phyloP scores from a whole-genome alignment of 2,113 vertebrate species.

The Ptyas mucosa region DNA sequence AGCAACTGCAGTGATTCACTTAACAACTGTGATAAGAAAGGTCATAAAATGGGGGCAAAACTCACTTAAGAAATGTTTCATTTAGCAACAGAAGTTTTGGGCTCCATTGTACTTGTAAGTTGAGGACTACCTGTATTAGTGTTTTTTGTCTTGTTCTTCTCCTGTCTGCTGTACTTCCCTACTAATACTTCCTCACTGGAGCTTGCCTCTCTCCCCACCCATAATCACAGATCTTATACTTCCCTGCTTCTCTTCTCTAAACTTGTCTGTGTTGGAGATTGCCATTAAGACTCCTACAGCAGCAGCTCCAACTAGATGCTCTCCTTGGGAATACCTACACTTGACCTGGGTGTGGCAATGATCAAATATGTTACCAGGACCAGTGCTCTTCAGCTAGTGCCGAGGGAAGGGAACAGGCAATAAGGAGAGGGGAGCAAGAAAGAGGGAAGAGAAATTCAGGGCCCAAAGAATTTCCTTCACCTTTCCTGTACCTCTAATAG shows the following conservation, averaged over 20 bases:
- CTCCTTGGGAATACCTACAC: background rate
- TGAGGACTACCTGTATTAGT: background rate
- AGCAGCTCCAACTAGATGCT: background rate
- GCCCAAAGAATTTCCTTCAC: background rate
- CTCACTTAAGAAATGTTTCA: too few relatives aligned
- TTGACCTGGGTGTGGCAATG: background rate
- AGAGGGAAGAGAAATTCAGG: background rate
- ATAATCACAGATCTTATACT: background rate
- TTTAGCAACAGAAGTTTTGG: too few relatives aligned
- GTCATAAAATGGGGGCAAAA: too few relatives aligned
- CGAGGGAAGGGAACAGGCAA: background rate
- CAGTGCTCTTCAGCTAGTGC: background rate
- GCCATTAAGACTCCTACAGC: background rate
- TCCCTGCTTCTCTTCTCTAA: background rate
- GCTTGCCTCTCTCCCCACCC: background rate
- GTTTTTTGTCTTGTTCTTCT: background rate
- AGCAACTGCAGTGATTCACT: too few relatives aligned
- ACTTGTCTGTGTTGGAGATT: background rate
- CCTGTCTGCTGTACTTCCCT: background rate
- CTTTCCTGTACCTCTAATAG: background rate
- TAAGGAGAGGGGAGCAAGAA: background rate
- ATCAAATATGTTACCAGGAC: background rate
- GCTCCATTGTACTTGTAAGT: too few relatives aligned
- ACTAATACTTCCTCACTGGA: background rate
- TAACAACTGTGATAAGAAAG: too few relatives aligned